These are phyloP conservation scores for Agonopterix alstromeriana DNA, from an alignment of 2,888 invertebrate genomes.

Conservation along the genomic window DNA sequence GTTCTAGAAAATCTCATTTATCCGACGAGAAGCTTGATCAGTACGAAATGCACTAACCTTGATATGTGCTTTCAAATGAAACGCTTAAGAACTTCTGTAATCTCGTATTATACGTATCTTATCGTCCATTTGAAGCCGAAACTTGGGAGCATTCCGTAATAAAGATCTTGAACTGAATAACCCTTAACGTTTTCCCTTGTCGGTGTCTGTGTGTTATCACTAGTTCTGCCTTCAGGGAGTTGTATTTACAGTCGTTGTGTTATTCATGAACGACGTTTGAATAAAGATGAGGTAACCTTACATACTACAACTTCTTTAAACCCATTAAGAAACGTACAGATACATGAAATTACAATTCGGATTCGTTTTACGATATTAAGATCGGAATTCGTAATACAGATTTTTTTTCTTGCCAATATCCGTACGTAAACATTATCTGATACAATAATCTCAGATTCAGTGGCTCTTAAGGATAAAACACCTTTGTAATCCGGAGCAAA, in stretches of 20 bases:
- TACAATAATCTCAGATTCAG: conserved; percentile 36
- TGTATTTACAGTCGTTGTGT: conserved; percentile 59
- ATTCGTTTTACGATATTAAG: not conserved
- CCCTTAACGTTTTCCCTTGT: conserved; percentile 32
- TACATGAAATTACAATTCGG: conserved; percentile 8
- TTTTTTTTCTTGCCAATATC: conserved; percentile 13
- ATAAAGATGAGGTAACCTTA: conserved; percentile 60
- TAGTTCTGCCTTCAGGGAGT: conserved; percentile 43
- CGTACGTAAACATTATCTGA: conserved; percentile 30
- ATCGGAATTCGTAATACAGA: not conserved
- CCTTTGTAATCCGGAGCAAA: conserved; percentile 33
- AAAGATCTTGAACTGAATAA: conserved; percentile 59
- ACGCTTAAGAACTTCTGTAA: conserved; percentile 42
- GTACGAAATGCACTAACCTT: no score
- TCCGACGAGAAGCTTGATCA: no score
- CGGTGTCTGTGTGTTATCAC: conserved; percentile 48
- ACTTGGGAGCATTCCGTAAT: conserved; percentile 42
- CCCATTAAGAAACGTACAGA: conserved; percentile 25
- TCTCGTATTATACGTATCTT: conserved; percentile 43
- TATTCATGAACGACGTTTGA: conserved; percentile 66
- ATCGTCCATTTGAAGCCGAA: conserved; percentile 40
- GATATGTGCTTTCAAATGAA: conserved; percentile 33
- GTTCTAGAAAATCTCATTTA: no score
- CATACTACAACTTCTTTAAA: conserved; percentile 35
- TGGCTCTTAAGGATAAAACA: conserved; percentile 35